Conservation (phyloP, 2,888 invertebrate species). For the Ditylenchus weischeri region DNA sequence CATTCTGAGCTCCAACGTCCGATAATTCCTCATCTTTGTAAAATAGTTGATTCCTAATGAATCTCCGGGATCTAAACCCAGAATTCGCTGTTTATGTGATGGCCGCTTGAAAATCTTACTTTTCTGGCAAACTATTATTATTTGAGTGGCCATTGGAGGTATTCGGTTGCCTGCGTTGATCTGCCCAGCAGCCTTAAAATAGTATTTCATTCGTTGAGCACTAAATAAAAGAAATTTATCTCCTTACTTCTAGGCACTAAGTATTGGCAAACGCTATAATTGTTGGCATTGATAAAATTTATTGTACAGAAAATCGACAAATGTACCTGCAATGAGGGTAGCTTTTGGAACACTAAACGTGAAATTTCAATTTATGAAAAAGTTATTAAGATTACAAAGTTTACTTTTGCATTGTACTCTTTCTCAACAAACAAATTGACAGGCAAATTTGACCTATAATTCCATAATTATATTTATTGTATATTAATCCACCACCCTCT, state of each 20-base stretch:
- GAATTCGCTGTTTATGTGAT: background rate
- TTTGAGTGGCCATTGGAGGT: too few relatives aligned
- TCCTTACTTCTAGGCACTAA: too few relatives aligned
- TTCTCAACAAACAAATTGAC: conserved; percentile 57
- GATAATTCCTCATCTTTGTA: conserved; percentile 45
- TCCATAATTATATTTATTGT: too few relatives aligned
- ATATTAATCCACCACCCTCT: too few relatives aligned
- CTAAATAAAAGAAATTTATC: too few relatives aligned
- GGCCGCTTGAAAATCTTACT: too few relatives aligned
- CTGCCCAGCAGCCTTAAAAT: too few relatives aligned
- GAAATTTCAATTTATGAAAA: background rate
- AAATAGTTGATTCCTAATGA: conserved; percentile 60
- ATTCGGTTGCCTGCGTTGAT: too few relatives aligned
- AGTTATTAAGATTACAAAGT: background rate
- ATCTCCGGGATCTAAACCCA: conserved; percentile 38
- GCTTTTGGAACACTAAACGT: background rate
- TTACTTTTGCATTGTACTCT: conserved; percentile 18
- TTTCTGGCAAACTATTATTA: too few relatives aligned
- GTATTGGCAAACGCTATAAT: conserved; percentile 66
- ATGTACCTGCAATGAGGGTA: background rate
- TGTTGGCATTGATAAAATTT: conserved; percentile 61
- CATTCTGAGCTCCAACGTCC: background rate
- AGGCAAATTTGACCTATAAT: conserved; percentile 46
- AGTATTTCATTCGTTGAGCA: too few relatives aligned
- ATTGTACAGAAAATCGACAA: too few relatives aligned